Evolutionary conservation across 1,140 invertebrate genomes (phyloP).

Genomic region (Nomia melanderi): DNA sequence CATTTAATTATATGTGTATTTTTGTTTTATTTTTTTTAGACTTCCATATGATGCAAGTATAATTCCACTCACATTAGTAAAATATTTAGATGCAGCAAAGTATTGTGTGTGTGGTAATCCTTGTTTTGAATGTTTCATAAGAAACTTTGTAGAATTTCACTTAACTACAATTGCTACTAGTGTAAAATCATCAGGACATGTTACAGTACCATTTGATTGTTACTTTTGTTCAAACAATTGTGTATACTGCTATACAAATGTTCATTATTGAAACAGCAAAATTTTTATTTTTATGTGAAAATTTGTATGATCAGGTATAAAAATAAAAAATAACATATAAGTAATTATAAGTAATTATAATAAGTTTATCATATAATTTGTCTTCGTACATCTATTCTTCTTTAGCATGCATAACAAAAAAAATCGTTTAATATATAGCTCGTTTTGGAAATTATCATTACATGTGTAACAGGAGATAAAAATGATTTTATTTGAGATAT

Average conservation of each 20-base stretch:
- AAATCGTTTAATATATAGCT: too few species aligned
- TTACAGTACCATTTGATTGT: conserved; percentile 81
- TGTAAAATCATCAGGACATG: conserved; percentile 74
- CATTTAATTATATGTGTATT: conserved; percentile 7
- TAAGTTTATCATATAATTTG: too few species aligned
- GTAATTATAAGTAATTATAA: background rate
- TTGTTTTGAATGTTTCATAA: conserved; percentile 81
- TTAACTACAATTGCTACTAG: conserved; percentile 77
- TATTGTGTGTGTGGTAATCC: conserved; percentile 84
- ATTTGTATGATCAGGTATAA: background rate
- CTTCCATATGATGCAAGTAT: conserved; percentile 82
- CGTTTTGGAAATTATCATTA: too few species aligned
- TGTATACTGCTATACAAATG: conserved; percentile 43
- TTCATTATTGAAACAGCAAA: background rate
- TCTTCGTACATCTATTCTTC: too few species aligned
- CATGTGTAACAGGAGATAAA: too few species aligned
- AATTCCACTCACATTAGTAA: conserved; percentile 83
- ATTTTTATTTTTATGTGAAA: background rate
- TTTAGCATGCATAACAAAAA: too few species aligned
- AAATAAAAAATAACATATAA: background rate
- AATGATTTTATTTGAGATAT: too few species aligned
- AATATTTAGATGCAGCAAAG: conserved; percentile 83
- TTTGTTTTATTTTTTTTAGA: conserved; percentile 69
- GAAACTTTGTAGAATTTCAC: conserved; percentile 73
- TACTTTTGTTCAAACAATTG: conserved; percentile 84